phyloP scores from a whole-genome alignment of 2,888 invertebrate genomes.

The Diploptera punctata region DNA sequence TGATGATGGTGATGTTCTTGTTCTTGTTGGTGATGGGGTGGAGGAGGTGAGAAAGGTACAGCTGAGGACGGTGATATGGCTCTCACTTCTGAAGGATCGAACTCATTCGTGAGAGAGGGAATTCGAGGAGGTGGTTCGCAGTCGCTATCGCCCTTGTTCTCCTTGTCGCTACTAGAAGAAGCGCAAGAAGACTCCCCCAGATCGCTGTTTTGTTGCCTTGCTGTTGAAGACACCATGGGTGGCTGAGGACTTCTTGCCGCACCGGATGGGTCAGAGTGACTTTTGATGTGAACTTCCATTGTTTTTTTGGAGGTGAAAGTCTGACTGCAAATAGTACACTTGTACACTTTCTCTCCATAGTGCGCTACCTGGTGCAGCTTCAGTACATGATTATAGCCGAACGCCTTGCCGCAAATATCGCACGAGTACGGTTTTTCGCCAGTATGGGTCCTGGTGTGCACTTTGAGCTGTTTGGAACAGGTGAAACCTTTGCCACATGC shows the following conservation, averaged over 20 bases:
- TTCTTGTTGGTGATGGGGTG: slow-evolving; percentile 35
- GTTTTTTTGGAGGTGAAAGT: slow-evolving; percentile 91
- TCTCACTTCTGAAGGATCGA: slow-evolving; percentile 40
- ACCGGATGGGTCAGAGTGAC: slow-evolving; percentile 65
- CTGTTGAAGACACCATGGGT: slow-evolving; percentile 51
- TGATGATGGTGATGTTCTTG: slow-evolving; percentile 44
- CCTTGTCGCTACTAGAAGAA: slow-evolving; percentile 52
- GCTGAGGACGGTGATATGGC: slow-evolving; percentile 24
- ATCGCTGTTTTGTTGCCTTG: slow-evolving; percentile 33
- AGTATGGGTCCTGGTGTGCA: slow-evolving; percentile 89
- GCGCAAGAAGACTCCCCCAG: slow-evolving; percentile 47
- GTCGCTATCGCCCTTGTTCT: slow-evolving; percentile 57
- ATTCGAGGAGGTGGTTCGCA: slow-evolving; percentile 51
- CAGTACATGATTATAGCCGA: slow-evolving; percentile 90
- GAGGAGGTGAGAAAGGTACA: slow-evolving; percentile 31
- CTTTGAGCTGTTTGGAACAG: slow-evolving; percentile 90
- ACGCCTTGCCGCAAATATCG: slow-evolving; percentile 89
- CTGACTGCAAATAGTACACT: slow-evolving; percentile 90
- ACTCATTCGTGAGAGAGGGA: slow-evolving; percentile 47
- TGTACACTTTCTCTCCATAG: slow-evolving; percentile 90
- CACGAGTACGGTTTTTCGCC: slow-evolving; percentile 92
- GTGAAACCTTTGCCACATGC: slow-evolving; percentile 91
- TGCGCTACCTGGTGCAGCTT: slow-evolving; percentile 90
- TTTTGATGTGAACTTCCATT: slow-evolving; percentile 88
- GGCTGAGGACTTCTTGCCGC: slow-evolving; percentile 45